phyloP scores from a whole-genome alignment of 2,113 vertebrate genomes.

The Chaenocephalus aceratus region DNA sequence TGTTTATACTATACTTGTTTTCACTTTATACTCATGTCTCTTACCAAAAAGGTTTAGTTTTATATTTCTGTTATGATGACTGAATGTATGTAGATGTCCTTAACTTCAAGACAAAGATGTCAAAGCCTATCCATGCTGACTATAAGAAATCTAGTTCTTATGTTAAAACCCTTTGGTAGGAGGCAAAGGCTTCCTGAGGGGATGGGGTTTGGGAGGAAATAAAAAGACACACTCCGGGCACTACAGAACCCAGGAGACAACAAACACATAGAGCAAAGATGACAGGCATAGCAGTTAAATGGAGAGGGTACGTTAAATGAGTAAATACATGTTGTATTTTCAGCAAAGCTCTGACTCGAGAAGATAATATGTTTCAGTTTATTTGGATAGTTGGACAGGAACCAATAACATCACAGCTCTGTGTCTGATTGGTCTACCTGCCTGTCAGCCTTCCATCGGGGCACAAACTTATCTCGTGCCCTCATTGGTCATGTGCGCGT shows the following conservation, averaged over 20 bases:
- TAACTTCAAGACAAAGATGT: neutral
- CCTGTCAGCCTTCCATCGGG: too few relatives aligned
- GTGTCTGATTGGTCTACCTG: too few relatives aligned
- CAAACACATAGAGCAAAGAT: neutral
- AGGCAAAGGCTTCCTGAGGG: too few relatives aligned
- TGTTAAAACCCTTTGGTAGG: neutral
- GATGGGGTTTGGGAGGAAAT: too few relatives aligned
- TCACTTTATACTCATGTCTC: neutral
- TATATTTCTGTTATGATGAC: neutral
- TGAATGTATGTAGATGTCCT: slow-evolving; percentile 5
- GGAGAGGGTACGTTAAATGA: too few relatives aligned
- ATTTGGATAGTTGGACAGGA: neutral
- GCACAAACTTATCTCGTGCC: too few relatives aligned
- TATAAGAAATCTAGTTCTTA: neutral
- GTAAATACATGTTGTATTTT: neutral
- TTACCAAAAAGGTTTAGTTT: neutral
- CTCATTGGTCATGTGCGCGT: too few relatives aligned
- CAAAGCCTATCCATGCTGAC: neutral
- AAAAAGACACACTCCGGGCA: too few relatives aligned
- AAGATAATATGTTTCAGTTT: neutral
- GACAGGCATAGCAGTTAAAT: neutral
- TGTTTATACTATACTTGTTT: neutral
- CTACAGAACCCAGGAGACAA: neutral
- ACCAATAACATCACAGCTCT: neutral
- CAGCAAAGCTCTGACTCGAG: too few relatives aligned